Evolutionary conservation across 2,113 vertebrate genomes (phyloP).

Genomic region (Egretta garzetta): DNA sequence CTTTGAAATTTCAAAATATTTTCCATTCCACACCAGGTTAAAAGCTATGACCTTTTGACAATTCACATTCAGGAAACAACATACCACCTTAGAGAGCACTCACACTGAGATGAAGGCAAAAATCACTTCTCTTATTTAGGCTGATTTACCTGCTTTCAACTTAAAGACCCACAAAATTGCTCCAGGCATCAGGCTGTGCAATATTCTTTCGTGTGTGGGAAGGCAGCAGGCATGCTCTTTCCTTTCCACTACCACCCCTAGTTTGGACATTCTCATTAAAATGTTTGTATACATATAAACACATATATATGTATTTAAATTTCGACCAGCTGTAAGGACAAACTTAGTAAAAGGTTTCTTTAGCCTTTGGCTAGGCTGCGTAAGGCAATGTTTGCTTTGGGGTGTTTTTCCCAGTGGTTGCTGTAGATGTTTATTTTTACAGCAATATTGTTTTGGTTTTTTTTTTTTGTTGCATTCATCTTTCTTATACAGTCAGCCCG

Average conservation of each 20-base stretch:
- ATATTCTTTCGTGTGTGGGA: background rate
- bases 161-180: background rate
- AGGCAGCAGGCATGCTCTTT: background rate
- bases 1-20: slow-evolving; percentile 1
- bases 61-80: background rate
- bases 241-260: background rate
- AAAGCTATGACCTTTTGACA: slow-evolving; percentile 10
- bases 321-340: background rate
- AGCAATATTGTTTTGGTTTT: background rate
- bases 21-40: background rate
- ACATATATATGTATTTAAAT: background rate
- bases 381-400: background rate
- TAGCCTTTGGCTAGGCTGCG: background rate
- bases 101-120: background rate
- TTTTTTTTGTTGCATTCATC: background rate
- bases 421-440: background rate
- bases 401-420: background rate
- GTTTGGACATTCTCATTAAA: background rate
- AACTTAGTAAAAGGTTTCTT: background rate
- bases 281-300: background rate
- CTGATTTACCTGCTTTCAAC: background rate
- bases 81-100: background rate
- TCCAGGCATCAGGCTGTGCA: background rate
- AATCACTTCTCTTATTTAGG: background rate
- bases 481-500: background rate